A percentile compares a stretch with the other conserved stretches of the same genome.
phyloP scores from a whole-genome alignment of 2,113 vertebrate genomes.

The Cygnus buccinator region DNA sequence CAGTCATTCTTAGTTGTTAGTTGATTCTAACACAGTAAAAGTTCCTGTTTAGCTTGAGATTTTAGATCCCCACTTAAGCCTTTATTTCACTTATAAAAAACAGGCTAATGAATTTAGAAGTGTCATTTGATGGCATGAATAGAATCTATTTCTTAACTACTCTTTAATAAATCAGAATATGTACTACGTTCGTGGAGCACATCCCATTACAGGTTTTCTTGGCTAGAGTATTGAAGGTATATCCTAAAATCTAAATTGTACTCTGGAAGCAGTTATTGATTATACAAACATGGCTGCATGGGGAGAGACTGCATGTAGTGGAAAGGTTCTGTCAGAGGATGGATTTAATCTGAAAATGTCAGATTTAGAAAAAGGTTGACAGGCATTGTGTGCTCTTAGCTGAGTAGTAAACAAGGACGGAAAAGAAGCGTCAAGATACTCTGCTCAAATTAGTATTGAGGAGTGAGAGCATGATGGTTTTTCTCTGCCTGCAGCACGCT shows the following conservation, averaged over 20 bases:
- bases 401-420: background rate
- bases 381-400: background rate
- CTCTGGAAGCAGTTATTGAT: background rate
- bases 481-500: conserved; percentile 82
- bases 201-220: background rate
- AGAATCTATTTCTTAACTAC: background rate
- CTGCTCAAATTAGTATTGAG: background rate
- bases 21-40: background rate
- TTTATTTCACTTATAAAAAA: background rate
- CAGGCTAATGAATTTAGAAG: background rate
- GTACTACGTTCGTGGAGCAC: background rate
- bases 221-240: background rate
- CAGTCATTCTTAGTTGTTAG: background rate
- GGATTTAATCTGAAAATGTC: background rate
- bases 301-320: background rate
- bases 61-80: background rate
- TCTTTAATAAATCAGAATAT: background rate
- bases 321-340: background rate
- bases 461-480: background rate
- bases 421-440: background rate
- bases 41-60: background rate
- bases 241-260: background rate
- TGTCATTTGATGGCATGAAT: background rate
- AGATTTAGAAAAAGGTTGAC: background rate
- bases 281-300: background rate